phyloP scores from a whole-genome alignment of 2,113 vertebrate species.

The Tiliqua scincoides region DNA sequence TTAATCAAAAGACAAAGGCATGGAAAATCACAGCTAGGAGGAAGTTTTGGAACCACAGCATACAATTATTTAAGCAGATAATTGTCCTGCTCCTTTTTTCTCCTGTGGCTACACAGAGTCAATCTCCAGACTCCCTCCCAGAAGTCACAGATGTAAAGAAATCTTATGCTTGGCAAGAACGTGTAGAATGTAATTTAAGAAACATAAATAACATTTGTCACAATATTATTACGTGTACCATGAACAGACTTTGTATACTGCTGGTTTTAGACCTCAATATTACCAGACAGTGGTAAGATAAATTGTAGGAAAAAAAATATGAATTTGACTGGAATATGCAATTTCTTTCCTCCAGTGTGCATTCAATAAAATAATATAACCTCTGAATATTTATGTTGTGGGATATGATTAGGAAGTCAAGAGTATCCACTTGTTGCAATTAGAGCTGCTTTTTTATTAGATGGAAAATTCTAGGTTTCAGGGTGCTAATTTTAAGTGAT shows the following conservation, averaged over 20 bases:
- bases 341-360: neutral
- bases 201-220: neutral
- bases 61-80: neutral
- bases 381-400: constrained; percentile 37
- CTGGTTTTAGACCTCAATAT: constrained; percentile 38
- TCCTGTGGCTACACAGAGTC: neutral
- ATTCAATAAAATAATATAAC: constrained; percentile 33
- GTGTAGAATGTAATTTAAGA: neutral
- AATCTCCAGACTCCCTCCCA: neutral
- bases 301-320: constrained; percentile 14
- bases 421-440: constrained; percentile 19
- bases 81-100: neutral
- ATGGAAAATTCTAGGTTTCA: constrained; percentile 27
- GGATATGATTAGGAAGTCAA: constrained; percentile 29
- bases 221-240: constrained; percentile 1
- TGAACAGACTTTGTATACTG: constrained; percentile 17
- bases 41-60: neutral
- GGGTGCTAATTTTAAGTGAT: constrained; percentile 23
- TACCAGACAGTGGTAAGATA: constrained; percentile 35
- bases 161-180: neutral
- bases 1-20: neutral
- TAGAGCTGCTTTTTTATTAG: constrained; percentile 30
- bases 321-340: neutral
- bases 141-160: neutral
- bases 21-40: neutral